Conservation (phyloP, 2,888 invertebrate species). For the Ectropis crepuscularia region DNA sequence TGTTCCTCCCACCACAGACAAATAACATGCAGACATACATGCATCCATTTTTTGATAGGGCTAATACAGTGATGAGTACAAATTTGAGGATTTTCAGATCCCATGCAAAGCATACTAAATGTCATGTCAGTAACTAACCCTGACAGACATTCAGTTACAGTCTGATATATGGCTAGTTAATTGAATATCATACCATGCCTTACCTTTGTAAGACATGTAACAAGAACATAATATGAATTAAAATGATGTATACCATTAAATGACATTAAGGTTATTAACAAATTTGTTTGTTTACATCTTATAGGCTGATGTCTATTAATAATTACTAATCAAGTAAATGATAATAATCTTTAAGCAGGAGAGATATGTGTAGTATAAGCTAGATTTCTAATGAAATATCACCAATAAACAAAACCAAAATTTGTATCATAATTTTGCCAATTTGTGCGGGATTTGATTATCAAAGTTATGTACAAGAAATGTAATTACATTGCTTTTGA, state of each 20-base stretch:
- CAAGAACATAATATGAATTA: slow-evolving; percentile 24
- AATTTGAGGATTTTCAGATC: slow-evolving; percentile 12
- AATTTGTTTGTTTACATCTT: neutral
- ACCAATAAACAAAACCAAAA: too few relatives aligned
- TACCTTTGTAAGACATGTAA: slow-evolving; percentile 39
- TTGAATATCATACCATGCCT: slow-evolving; percentile 36
- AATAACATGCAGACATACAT: slow-evolving; percentile 30
- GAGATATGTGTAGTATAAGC: too few relatives aligned
- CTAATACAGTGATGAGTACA: slow-evolving; percentile 13
- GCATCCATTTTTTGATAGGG: slow-evolving; percentile 9
- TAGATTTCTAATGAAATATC: too few relatives aligned
- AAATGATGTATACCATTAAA: neutral
- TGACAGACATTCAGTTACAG: slow-evolving; percentile 30
- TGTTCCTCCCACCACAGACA: neutral
- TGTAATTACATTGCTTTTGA: neutral
- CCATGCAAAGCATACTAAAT: slow-evolving; percentile 33
- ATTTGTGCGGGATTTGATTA: too few relatives aligned
- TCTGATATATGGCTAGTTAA: slow-evolving; percentile 26
- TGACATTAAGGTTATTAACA: neutral
- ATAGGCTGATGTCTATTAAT: neutral
- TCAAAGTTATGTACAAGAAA: too few relatives aligned
- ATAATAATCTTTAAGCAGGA: too few relatives aligned
- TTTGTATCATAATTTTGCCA: too few relatives aligned
- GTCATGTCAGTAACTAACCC: slow-evolving; percentile 32
- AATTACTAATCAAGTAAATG: too few relatives aligned